Percentiles rank a stretch among this genome's conserved stretches.
phyloP scores from a whole-genome alignment of 1,140 invertebrate species.

The Bombus difficillimus region DNA sequence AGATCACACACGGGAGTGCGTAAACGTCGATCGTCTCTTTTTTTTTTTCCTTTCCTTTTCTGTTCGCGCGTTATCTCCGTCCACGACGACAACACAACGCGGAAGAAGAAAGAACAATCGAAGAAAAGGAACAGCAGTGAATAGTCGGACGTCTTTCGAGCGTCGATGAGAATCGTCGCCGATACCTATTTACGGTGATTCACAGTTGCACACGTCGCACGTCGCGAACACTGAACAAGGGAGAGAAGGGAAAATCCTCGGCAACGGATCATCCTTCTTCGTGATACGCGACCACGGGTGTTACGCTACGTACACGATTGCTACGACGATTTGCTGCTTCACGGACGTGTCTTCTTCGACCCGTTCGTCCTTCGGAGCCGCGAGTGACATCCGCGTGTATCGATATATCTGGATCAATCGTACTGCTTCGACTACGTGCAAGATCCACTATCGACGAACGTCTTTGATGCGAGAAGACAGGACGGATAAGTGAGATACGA shows the following conservation, averaged over 20 bases:
- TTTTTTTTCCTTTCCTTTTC: background rate
- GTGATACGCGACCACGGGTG: slow-evolving; percentile 31
- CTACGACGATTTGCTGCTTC: background rate
- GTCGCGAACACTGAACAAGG: background rate
- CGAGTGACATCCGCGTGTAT: slow-evolving; percentile 28
- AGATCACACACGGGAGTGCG: slow-evolving; percentile 40
- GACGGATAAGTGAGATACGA: slow-evolving; percentile 2
- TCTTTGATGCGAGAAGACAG: background rate
- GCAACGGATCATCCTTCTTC: slow-evolving; percentile 4
- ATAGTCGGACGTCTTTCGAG: slow-evolving; percentile 26
- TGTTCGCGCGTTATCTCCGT: background rate
- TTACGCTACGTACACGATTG: slow-evolving; percentile 10
- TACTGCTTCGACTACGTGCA: background rate
- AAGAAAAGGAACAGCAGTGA: slow-evolving; percentile 41
- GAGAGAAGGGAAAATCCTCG: slow-evolving; percentile 22
- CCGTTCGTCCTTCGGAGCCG: slow-evolving; percentile 9
- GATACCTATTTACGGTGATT: slow-evolving; percentile 56
- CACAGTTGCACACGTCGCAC: slow-evolving; percentile 48
- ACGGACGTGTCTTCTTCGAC: slow-evolving; percentile 14
- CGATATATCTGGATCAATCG: background rate
- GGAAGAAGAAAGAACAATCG: slow-evolving; percentile 31
- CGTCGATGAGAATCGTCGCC: slow-evolving; percentile 45
- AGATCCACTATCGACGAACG: too few relatives aligned
- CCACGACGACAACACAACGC: slow-evolving; percentile 6
- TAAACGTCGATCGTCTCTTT: slow-evolving; percentile 3